A percentile compares a stretch with the other conserved stretches of the same genome.
These are phyloP conservation scores for Sardina pilchardus DNA, from an alignment of 2,113 vertebrate species.

Conservation along the genomic window DNA sequence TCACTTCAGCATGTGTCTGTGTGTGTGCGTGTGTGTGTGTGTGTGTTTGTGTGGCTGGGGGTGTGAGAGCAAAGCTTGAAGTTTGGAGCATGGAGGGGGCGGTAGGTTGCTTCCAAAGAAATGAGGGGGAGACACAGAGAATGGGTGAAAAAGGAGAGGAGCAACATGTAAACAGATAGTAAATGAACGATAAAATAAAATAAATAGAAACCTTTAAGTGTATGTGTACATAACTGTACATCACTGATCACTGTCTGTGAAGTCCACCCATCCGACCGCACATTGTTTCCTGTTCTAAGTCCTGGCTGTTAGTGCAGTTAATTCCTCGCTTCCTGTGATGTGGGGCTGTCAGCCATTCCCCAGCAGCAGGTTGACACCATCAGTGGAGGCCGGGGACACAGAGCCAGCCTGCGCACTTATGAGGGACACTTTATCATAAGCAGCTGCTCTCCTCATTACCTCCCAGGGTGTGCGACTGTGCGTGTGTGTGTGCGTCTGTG, in stretches of 20 bases:
- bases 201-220: not conserved
- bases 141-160: not conserved
- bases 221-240: not conserved
- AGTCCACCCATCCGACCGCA: not conserved
- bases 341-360: conserved; percentile 1
- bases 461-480: not conserved
- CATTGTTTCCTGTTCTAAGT: not conserved
- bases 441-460: conserved; percentile 10
- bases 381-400: not conserved
- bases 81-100: not conserved
- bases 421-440: conserved; percentile 14
- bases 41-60: conserved; percentile 42
- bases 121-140: not conserved
- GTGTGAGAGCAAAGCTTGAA: not conserved
- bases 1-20: conserved; percentile 71
- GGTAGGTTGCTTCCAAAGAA: not conserved
- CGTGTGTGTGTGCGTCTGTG: conserved; percentile 20
- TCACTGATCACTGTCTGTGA: not conserved
- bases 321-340: not conserved
- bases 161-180: not conserved
- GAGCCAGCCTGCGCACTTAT: not conserved
- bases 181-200: not conserved
- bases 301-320: not conserved
- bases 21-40: conserved; percentile 53
- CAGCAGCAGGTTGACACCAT: not conserved